Evolutionary conservation across 2,113 vertebrate species (phyloP), one percentile per base, ranked within the genome.

Genomic region (Nothocercus julius): DNA sequence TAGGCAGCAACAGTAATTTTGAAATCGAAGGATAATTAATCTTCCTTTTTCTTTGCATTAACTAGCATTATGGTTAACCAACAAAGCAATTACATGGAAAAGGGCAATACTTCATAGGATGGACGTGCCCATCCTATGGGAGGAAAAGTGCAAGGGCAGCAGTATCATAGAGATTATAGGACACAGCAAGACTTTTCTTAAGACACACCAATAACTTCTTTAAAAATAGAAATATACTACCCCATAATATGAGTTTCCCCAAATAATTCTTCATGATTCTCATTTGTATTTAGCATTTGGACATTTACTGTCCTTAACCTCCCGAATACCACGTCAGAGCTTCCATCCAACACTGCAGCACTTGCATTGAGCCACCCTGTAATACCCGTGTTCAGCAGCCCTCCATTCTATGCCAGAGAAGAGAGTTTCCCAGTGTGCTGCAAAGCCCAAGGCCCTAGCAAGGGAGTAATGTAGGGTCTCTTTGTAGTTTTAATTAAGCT

Each of bases 361-460:
- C 12, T 14, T 34, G 18, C 1, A 2, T 32, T 21, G 21, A 76
- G 36, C 21, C 47, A 18, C 15, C 56, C 10, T 32, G 14, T 21
- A 62, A 25, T 17, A 47, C 2, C 47, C 47, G 14, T 1, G 4
- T 5, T 49, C 9, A 53, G 49, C 64, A 62, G 45, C 47, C 69
- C 73, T 64, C 36, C 13, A 56, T 28, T 4, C 2, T 1, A n/a
- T 0, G 0, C 10, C 21, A 18, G 4, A 8, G 18, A 15, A 58
- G 36, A 87, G 56, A 61, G 47, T 8, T 72, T 64, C n/a, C 62
- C 56, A 38, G 38, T 4, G 0, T 16, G 18, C 11, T 11, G 51
- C 15, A 53, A 47, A 1, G 2, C 19, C 24, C 15, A 34, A 19
- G 13, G 2, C 30, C 18, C 19, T 5, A 2, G 45, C 44, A 82